Evolutionary conservation across 2,113 vertebrate species (phyloP).

Genomic region (Ophthalmolycus amberensis): DNA sequence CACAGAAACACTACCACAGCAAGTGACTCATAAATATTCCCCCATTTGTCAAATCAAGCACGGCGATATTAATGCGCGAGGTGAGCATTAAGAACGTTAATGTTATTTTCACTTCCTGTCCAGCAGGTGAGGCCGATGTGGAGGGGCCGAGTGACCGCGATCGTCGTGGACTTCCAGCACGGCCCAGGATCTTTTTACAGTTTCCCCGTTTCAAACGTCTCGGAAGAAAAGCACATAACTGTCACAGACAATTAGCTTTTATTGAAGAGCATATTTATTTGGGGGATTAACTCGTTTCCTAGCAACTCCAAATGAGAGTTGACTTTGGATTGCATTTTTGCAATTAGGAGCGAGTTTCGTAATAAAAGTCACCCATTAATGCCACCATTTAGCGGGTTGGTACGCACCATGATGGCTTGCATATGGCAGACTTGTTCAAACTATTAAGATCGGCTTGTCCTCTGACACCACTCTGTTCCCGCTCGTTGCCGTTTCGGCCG

Average conservation of each 20-base stretch:
- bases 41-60: slow-evolving; percentile 46
- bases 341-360: slow-evolving; percentile 70
- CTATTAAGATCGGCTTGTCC: slow-evolving; percentile 62
- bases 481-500: slow-evolving; percentile 47
- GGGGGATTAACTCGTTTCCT: slow-evolving; percentile 73
- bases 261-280: slow-evolving; percentile 78
- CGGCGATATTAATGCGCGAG: slow-evolving; percentile 20
- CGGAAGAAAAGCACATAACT: slow-evolving; percentile 62
- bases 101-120: slow-evolving; percentile 28
- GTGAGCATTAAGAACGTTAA: slow-evolving; percentile 24
- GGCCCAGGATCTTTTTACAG: slow-evolving; percentile 16
- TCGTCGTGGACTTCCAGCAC: slow-evolving; percentile 1
- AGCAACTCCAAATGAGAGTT: slow-evolving; percentile 74
- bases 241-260: slow-evolving; percentile 77
- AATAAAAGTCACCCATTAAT: slow-evolving; percentile 71
- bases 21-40: slow-evolving; percentile 67
- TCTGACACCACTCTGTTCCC: slow-evolving; percentile 66
- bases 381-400: slow-evolving; percentile 63
- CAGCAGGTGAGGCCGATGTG: slow-evolving; percentile 48
- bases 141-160: neutral
- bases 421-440: slow-evolving; percentile 76
- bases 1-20: slow-evolving; percentile 50
- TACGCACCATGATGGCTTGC: slow-evolving; percentile 72
- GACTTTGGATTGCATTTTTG: slow-evolving; percentile 70
- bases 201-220: slow-evolving; percentile 55